These are phyloP conservation scores for Hypanus sabinus DNA, from an alignment of 2,113 vertebrate species.

Conservation along the genomic window DNA sequence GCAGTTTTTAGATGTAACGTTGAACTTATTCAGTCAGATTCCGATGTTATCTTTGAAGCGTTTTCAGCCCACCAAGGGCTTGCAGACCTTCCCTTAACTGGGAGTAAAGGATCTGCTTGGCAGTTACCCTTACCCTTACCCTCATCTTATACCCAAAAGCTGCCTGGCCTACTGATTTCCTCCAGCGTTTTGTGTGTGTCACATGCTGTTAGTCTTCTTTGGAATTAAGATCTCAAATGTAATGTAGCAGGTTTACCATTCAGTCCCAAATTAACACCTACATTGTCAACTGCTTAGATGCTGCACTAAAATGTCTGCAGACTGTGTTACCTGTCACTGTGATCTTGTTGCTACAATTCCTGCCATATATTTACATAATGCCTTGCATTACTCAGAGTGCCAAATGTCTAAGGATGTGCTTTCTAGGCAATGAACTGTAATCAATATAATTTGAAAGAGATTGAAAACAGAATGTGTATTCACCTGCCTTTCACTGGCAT, in stretches of 20 bases:
- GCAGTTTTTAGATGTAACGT: no score
- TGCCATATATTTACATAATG: not conserved
- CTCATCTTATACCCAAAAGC: no score
- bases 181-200: no score
- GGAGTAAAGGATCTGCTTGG: no score
- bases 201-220: not conserved
- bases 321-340: not conserved
- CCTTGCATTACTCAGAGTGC: not conserved
- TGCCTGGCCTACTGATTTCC: no score
- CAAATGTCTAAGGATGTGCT: not conserved
- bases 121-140: no score
- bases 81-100: no score
- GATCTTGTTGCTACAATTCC: not conserved
- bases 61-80: no score
- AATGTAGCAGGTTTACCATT: not conserved
- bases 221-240: not conserved
- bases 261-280: not conserved
- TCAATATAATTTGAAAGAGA: not conserved
- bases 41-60: no score
- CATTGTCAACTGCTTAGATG: not conserved
- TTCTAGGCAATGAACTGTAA: not conserved
- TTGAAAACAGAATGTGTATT: not conserved
- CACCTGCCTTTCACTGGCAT: not conserved
- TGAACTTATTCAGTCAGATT: no score
- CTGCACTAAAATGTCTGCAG: not conserved